Evolutionary conservation across 2,888 invertebrate genomes (phyloP).

Genomic region (Drosophila cognata): DNA sequence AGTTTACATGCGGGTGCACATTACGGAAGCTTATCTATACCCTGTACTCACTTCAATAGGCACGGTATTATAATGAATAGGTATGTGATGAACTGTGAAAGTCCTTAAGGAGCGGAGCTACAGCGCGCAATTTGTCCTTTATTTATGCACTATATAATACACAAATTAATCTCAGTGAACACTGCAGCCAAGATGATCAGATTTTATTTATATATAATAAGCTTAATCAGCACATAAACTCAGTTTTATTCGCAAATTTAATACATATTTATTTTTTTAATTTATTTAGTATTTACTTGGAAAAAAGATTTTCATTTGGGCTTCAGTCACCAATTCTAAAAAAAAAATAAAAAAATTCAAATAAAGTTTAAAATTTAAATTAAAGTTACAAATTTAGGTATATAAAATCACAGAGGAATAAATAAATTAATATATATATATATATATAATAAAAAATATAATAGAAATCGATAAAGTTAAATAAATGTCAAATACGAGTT

Average conservation of each 20-base stretch:
- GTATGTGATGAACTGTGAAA: too few relatives aligned
- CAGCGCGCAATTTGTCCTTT: too few relatives aligned
- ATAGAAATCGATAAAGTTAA: not conserved
- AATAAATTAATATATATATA: not conserved
- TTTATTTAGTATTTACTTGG: too few relatives aligned
- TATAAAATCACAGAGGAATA: not conserved
- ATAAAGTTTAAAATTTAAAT: not conserved
- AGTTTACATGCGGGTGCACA: slow-evolving; percentile 40
- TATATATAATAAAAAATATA: not conserved
- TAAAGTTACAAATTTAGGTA: not conserved
- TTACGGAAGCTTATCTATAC: slow-evolving; percentile 8
- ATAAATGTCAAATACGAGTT: not conserved
- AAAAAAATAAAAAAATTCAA: not conserved
- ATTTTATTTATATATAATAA: too few relatives aligned
- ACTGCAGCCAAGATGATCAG: too few relatives aligned
- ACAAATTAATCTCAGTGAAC: too few relatives aligned
- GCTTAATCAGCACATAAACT: too few relatives aligned
- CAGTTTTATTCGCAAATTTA: too few relatives aligned
- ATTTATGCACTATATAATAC: too few relatives aligned
- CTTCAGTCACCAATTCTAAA: not conserved
- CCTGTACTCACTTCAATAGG: not conserved
- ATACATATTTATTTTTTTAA: too few relatives aligned
- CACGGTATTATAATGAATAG: not conserved
- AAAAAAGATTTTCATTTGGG: too few relatives aligned
- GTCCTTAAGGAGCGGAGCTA: too few relatives aligned